Evolutionary conservation across 2,113 vertebrate genomes (phyloP).

Genomic region (Podarcis cretensis): DNA sequence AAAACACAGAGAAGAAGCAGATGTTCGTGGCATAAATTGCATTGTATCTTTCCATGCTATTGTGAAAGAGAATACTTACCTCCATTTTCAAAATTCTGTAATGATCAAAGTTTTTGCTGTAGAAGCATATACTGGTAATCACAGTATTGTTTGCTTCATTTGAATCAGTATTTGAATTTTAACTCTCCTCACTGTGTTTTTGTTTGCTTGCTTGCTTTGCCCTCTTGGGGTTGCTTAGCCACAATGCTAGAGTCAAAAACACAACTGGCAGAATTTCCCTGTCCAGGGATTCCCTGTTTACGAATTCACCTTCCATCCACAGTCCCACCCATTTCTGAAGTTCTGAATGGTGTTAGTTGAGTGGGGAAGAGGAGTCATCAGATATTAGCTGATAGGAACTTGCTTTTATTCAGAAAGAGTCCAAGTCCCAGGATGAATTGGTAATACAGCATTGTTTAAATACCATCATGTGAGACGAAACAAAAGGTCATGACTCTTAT

Average conservation of each 20-base stretch:
- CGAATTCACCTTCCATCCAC: not conserved
- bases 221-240: not conserved
- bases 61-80: not conserved
- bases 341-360: no score
- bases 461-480: constrained; percentile 44
- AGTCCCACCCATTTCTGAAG: no score
- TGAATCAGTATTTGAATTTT: not conserved
- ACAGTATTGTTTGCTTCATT: not conserved
- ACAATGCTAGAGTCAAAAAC: not conserved
- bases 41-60: not conserved
- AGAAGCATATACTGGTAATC: not conserved
- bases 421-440: constrained; percentile 23
- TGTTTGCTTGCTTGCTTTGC: not conserved
- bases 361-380: not conserved
- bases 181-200: no score
- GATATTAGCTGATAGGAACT: not conserved
- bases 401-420: not conserved
- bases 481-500: constrained; percentile 47
- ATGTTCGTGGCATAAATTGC: constrained; percentile 14
- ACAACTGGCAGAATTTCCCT: not conserved
- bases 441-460: constrained; percentile 33
- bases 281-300: no score
- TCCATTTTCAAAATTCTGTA: not conserved
- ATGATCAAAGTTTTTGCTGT: not conserved
- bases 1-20: constrained; percentile 20